These are phyloP conservation scores for Listrodromus nycthemerus DNA, from an alignment of 2,888 invertebrate species.

Conservation along the genomic window DNA sequence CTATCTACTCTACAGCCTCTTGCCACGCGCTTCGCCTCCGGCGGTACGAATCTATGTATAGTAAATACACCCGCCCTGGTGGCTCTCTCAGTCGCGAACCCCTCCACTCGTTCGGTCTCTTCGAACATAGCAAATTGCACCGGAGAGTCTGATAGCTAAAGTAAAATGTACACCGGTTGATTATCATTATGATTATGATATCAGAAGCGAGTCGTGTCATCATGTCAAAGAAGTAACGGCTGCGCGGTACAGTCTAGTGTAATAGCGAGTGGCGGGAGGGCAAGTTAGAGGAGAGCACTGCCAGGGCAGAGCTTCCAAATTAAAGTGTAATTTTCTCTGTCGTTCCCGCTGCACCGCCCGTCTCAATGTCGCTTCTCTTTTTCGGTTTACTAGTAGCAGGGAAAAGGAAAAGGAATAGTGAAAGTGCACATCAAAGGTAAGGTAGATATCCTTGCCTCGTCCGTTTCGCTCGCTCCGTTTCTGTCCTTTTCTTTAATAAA, in stretches of 20 bases:
- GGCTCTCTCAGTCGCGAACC: constrained; percentile 39
- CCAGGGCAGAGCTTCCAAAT: constrained; percentile 62
- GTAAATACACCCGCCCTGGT: constrained; percentile 49
- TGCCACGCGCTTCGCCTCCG: constrained; percentile 50
- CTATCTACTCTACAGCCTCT: constrained; percentile 29
- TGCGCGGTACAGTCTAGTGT: constrained; percentile 46
- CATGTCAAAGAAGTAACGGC: constrained; percentile 66
- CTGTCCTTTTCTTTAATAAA: constrained; percentile 49
- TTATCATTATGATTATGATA: constrained; percentile 72
- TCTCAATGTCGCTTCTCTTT: constrained; percentile 59
- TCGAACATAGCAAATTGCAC: constrained; percentile 65
- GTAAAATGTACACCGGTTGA: constrained; percentile 70
- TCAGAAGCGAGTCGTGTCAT: constrained; percentile 68
- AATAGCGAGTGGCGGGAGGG: constrained; percentile 41
- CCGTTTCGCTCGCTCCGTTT: constrained; percentile 35
- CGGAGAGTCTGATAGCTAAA: constrained; percentile 65
- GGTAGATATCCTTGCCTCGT: constrained; percentile 58
- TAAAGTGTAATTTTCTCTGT: constrained; percentile 69
- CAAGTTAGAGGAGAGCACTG: constrained; percentile 43
- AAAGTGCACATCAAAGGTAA: constrained; percentile 70
- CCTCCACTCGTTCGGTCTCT: constrained; percentile 56
- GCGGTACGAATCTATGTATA: constrained; percentile 48
- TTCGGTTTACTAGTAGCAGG: constrained; percentile 29
- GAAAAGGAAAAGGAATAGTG: constrained; percentile 65
- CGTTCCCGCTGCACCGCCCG: constrained; percentile 51